Conservation (phyloP, 2,113 vertebrate genomes). For the Rousettus leschenaultii region DNA sequence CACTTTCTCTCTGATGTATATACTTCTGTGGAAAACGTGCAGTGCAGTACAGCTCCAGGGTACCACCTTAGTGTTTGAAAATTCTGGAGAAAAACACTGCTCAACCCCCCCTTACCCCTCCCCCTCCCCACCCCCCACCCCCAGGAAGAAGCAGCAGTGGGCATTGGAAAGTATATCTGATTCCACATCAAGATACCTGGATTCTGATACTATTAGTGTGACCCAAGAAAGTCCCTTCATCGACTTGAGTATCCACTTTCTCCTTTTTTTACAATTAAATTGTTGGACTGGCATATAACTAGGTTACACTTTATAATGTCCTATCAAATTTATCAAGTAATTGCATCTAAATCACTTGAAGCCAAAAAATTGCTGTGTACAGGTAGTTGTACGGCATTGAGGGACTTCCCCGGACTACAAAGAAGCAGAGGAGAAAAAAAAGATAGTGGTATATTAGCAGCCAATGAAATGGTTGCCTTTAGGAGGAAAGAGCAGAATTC, state of each 20-base stretch:
- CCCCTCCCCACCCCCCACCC: accelerated
- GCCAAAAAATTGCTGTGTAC: background rate
- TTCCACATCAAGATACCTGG: background rate
- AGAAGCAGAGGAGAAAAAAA: background rate
- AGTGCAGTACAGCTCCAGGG: background rate
- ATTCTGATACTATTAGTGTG: background rate
- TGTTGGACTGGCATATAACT: background rate
- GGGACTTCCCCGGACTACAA: background rate
- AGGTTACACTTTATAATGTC: background rate
- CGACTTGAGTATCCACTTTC: background rate
- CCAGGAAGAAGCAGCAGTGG: background rate
- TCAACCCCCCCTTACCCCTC: too few species aligned
- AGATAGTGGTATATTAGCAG: background rate
- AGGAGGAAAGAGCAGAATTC: background rate
- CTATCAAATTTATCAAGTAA: background rate
- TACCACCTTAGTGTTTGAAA: background rate
- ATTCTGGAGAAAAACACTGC: background rate
- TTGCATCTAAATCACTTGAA: background rate
- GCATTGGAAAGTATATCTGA: background rate
- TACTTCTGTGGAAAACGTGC: slow-evolving; percentile 3
- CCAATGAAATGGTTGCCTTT: background rate
- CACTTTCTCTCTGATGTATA: slow-evolving; percentile 43
- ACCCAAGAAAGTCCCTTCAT: background rate
- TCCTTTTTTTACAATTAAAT: background rate
- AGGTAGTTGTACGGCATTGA: background rate